Conservation (phyloP, 2,797 vertebrate genomes). For the Cossypha dichroa region DNA sequence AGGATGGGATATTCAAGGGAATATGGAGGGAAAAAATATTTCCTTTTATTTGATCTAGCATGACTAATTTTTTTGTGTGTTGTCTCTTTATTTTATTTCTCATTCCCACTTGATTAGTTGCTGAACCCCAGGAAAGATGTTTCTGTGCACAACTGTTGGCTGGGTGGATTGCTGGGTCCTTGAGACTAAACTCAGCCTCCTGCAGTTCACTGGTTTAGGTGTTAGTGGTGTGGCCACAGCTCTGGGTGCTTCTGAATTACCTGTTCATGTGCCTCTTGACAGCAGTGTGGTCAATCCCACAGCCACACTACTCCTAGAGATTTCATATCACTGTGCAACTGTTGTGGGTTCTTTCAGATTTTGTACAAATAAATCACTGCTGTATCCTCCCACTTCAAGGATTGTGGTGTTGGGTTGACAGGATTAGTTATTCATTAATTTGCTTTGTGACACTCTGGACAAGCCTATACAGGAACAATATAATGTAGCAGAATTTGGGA, state of each 20-base stretch:
- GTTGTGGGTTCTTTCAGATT: neutral
- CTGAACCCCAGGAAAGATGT: neutral
- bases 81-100: neutral
- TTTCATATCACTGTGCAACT: neutral
- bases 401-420: neutral
- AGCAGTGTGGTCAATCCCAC: neutral
- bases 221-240: neutral
- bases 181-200: neutral
- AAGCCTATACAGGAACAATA: neutral
- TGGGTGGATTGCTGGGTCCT: neutral
- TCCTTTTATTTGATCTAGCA: neutral
- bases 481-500: neutral
- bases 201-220: neutral
- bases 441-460: neutral
- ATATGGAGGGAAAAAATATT: neutral
- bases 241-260: neutral
- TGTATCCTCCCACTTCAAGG: neutral
- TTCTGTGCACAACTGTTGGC: neutral
- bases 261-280: fast-evolving
- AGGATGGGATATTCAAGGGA: neutral
- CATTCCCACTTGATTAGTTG: neutral
- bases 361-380: neutral
- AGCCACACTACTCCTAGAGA: neutral
- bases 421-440: neutral
- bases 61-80: neutral